Percentiles rank a stretch among this genome's conserved stretches.
Evolutionary conservation across 2,888 invertebrate species (phyloP).

Genomic region (Teleiodes luculella): DNA sequence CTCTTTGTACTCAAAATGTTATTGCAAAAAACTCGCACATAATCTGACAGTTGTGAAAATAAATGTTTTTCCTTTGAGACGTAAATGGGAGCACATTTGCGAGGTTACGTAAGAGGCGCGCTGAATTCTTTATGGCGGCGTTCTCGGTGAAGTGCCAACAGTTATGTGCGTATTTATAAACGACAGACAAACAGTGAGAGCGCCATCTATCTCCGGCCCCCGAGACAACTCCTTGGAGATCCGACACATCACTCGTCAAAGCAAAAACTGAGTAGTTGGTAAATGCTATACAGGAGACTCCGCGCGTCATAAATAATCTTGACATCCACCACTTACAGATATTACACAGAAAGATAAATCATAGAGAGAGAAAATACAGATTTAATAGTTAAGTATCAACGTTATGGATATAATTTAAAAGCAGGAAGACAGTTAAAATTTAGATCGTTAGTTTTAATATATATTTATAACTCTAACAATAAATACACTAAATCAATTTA

Average conservation of each 20-base stretch:
- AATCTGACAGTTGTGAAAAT: neutral
- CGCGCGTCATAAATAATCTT: conserved; percentile 32
- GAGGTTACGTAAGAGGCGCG: neutral
- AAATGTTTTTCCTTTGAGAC: neutral
- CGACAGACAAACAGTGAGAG: conserved; percentile 11
- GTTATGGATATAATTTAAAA: too few relatives aligned
- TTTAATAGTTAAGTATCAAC: too few relatives aligned
- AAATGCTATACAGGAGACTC: conserved; percentile 22
- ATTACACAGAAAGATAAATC: too few relatives aligned
- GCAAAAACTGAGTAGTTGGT: conserved; percentile 16
- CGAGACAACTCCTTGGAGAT: neutral
- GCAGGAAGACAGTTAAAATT: too few relatives aligned
- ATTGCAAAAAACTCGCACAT: neutral
- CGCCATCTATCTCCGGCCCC: conserved; percentile 6
- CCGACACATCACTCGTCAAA: neutral
- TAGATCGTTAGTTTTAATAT: too few relatives aligned
- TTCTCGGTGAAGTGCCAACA: conserved; percentile 4
- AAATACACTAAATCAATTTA: too few relatives aligned
- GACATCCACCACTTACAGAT: too few relatives aligned
- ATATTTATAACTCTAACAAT: too few relatives aligned
- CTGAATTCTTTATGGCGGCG: neutral
- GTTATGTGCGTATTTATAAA: conserved; percentile 10
- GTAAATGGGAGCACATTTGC: conserved; percentile 1
- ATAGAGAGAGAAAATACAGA: too few relatives aligned
- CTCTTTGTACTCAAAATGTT: conserved; percentile 1